These are phyloP conservation scores for Urocynchramus pylzowi DNA, from an alignment of 2,113 vertebrate genomes.

Conservation along the genomic window DNA sequence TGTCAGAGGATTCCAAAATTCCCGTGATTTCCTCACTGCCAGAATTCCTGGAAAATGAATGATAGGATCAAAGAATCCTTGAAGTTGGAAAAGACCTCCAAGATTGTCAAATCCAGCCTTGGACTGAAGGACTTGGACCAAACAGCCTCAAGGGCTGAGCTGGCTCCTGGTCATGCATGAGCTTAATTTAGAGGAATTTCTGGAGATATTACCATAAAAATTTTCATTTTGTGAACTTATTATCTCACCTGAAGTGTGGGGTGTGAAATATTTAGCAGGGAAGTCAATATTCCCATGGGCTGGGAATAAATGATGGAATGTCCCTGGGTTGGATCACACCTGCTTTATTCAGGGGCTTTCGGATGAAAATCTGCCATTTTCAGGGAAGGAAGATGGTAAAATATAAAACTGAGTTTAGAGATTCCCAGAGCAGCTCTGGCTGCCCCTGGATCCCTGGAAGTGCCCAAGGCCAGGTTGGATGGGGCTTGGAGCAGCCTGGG, in stretches of 20 bases:
- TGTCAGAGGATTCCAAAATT: not conserved
- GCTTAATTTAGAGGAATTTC: not conserved
- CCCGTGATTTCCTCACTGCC: fast-evolving
- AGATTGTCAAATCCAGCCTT: not conserved
- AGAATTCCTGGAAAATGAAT: not conserved
- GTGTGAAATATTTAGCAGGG: not conserved
- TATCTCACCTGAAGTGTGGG: not conserved
- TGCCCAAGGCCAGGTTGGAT: not conserved
- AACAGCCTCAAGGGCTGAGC: not conserved
- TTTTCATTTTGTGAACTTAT: not conserved
- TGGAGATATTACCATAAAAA: not conserved
- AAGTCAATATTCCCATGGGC: not conserved
- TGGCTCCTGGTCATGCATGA: not conserved
- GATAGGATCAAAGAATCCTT: not conserved
- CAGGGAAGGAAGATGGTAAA: not conserved
- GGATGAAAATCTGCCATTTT: not conserved
- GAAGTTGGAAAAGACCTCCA: not conserved
- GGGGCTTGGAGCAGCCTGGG: not conserved
- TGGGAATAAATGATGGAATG: not conserved
- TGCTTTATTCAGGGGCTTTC: not conserved
- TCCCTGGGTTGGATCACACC: not conserved
- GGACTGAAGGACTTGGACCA: not conserved
- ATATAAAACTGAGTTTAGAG: not conserved
- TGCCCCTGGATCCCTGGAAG: not conserved
- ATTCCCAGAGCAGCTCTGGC: not conserved